Conservation (phyloP, 2,888 invertebrate genomes). For the Pandemis heparana region DNA sequence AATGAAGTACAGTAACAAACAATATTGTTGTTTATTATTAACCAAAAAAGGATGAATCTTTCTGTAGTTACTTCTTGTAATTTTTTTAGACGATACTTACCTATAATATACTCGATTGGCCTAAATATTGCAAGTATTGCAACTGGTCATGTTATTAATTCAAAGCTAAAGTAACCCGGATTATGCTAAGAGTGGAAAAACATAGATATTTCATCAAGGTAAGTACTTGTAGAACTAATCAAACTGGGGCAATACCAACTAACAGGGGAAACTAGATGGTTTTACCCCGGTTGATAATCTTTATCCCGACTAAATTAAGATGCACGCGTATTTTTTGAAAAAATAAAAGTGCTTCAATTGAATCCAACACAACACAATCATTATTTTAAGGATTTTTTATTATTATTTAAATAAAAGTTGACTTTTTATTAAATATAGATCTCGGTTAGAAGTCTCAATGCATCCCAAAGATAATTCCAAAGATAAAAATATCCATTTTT, state of each 20-base stretch:
- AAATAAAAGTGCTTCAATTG: not conserved
- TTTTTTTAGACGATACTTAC: no score
- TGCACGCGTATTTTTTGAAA: not conserved
- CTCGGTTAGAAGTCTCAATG: conserved; percentile 46
- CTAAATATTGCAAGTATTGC: no score
- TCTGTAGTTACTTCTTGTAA: no score
- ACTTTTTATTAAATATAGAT: conserved; percentile 3
- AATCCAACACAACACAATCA: not conserved
- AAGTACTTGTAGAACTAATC: no score
- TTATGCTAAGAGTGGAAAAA: no score
- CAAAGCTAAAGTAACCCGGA: no score
- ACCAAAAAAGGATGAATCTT: no score
- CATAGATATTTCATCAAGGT: no score
- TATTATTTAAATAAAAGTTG: not conserved
- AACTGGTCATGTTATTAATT: no score
- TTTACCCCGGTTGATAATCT: not conserved
- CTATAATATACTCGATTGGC: no score
- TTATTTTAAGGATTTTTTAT: not conserved
- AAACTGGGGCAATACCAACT: no score
- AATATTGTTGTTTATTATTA: not conserved
- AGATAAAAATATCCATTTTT: conserved; percentile 50
- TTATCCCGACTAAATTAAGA: not conserved
- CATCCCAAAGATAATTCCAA: conserved; percentile 72
- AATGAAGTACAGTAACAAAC: no score
- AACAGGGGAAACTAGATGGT: not conserved